A percentile compares a stretch with the other conserved stretches of the same genome.
These are phyloP conservation scores for Ecliptopera silaceata DNA, from an alignment of 2,888 invertebrate species.

Conservation along the genomic window DNA sequence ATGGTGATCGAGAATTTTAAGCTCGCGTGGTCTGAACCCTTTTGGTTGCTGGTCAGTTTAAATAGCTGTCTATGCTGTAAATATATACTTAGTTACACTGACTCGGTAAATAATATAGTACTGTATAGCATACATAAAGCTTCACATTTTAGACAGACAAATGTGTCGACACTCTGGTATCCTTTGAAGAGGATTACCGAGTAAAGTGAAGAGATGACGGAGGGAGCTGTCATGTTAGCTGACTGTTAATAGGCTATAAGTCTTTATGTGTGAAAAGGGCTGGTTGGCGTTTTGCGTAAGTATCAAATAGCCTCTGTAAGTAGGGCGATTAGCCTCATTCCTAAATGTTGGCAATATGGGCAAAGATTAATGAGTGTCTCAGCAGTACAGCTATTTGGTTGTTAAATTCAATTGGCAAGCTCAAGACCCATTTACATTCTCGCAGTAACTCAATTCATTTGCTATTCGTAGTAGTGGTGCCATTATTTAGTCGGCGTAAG, in stretches of 20 bases:
- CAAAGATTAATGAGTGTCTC: constrained; percentile 2
- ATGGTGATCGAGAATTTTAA: constrained; percentile 29
- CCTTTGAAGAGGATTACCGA: background rate
- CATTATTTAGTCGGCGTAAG: constrained; percentile 29
- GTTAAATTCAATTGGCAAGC: constrained; percentile 26
- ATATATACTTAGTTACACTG: background rate
- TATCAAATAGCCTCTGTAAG: background rate
- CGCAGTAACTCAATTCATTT: constrained; percentile 28
- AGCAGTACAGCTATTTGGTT: constrained; percentile 24
- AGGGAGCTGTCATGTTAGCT: background rate
- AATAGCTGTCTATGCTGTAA: background rate
- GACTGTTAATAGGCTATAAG: background rate
- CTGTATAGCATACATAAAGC: background rate
- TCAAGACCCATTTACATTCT: constrained; percentile 29
- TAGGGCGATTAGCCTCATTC: constrained; percentile 1
- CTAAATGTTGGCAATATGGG: constrained; percentile 5
- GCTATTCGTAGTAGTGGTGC: constrained; percentile 29
- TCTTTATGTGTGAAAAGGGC: background rate
- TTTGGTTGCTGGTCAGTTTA: background rate
- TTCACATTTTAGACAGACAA: background rate
- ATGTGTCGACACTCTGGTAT: background rate
- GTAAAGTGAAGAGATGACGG: background rate
- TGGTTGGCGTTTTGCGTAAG: background rate
- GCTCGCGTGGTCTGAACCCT: constrained; percentile 18
- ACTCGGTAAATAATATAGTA: background rate